These are phyloP conservation scores for Epizoanthus stellaris DNA, from an alignment of 92 coral and sea anemone species.

Conservation along the genomic window DNA sequence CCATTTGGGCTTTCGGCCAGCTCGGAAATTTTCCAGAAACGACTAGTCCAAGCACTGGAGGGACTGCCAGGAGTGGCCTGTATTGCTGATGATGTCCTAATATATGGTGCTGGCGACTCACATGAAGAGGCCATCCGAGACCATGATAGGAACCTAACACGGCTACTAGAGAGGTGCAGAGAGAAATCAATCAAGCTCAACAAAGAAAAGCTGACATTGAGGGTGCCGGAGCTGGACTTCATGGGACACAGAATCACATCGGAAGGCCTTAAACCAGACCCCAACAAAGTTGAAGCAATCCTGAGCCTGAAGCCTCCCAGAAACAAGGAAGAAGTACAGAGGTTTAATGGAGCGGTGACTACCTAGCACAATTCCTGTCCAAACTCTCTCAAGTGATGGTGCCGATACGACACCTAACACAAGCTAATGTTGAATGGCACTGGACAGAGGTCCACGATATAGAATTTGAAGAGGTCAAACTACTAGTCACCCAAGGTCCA, in stretches of 20 bases:
- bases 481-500: slow-evolving; percentile 52
- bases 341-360: neutral
- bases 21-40: slow-evolving; percentile 23
- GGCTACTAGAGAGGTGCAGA: slow-evolving; percentile 16
- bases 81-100: slow-evolving; percentile 10
- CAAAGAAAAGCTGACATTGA: slow-evolving; percentile 6
- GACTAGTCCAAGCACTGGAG: slow-evolving; percentile 38
- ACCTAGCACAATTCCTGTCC: neutral
- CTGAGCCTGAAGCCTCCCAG: neutral
- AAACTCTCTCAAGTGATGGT: slow-evolving; percentile 18
- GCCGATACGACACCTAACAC: slow-evolving; percentile 30
- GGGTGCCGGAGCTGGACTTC: slow-evolving; percentile 7
- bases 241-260: neutral
- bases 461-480: slow-evolving; percentile 13
- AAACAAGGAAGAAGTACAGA: neutral
- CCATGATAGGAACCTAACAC: slow-evolving; percentile 7
- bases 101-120: slow-evolving; percentile 37
- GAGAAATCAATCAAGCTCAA: slow-evolving; percentile 3
- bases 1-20: slow-evolving; percentile 5
- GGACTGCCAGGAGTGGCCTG: slow-evolving; percentile 34
- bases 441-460: neutral
- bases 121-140: slow-evolving; percentile 5
- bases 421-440: slow-evolving; percentile 22
- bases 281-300: too few relatives aligned
- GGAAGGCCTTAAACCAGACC: too few relatives aligned